A percentile compares a stretch with the other conserved stretches of the same genome.
These are phyloP conservation scores for Gryon sp. DNA, from an alignment of 1,140 invertebrate species.

Conservation along the genomic window DNA sequence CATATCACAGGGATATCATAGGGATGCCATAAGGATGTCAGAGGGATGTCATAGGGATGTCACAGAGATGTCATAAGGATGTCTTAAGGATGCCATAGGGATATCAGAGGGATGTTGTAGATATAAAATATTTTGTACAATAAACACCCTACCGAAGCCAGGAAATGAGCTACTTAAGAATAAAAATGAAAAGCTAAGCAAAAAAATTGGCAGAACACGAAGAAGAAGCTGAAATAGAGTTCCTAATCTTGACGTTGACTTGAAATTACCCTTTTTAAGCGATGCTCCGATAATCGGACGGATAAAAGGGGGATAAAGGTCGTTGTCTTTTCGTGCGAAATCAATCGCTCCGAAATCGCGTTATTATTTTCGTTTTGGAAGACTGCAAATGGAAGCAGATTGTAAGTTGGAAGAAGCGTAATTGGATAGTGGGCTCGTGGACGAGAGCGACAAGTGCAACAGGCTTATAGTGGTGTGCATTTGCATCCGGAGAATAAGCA, in stretches of 20 bases:
- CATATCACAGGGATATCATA: too few relatives aligned
- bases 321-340: constrained; percentile 1
- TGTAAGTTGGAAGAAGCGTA: constrained; percentile 28
- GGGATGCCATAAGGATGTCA: too few relatives aligned
- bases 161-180: too few relatives aligned
- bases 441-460: constrained; percentile 36
- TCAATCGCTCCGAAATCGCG: constrained; percentile 14
- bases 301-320: neutral
- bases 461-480: constrained; percentile 35
- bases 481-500: constrained; percentile 19
- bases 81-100: too few relatives aligned
- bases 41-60: too few relatives aligned
- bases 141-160: too few relatives aligned
- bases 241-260: constrained; percentile 5
- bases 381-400: constrained; percentile 3
- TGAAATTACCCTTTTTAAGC: constrained; percentile 1
- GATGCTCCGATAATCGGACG: neutral
- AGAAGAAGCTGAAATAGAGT: neutral
- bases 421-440: constrained; percentile 13
- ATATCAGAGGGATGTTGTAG: too few relatives aligned
- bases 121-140: too few relatives aligned
- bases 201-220: constrained; percentile 1
- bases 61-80: too few relatives aligned
- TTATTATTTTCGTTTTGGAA: neutral
- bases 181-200: too few relatives aligned